Conservation (phyloP, 2,797 vertebrate species). For the Morelia viridis region DNA sequence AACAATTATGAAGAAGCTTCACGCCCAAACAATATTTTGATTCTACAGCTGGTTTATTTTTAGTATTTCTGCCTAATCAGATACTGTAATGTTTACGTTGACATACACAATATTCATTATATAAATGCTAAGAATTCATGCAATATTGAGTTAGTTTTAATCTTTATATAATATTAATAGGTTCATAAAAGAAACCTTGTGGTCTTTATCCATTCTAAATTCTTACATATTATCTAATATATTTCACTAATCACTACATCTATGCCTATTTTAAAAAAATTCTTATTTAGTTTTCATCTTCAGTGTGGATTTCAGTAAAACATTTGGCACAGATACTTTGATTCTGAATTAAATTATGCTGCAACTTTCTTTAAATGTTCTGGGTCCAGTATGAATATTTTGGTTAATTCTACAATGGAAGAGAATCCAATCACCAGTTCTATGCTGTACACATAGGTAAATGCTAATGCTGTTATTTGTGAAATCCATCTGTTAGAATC, state of each 20-base stretch:
- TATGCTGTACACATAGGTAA: background rate
- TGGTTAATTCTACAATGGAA: background rate
- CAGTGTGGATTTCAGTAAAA: background rate
- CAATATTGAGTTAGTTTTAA: background rate
- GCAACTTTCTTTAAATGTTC: background rate
- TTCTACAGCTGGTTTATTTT: slow-evolving; percentile 6
- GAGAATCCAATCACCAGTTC: background rate
- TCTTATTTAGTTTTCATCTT: background rate
- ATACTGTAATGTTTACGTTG: background rate
- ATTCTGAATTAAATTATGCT: background rate
- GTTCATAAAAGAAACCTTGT: background rate
- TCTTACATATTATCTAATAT: background rate
- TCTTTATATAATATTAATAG: background rate
- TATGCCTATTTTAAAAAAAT: background rate
- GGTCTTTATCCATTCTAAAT: background rate
- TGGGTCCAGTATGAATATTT: background rate
- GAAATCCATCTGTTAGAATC: background rate
- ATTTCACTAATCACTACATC: background rate
- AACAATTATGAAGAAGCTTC: background rate
- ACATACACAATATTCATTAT: background rate
- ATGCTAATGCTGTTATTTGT: background rate
- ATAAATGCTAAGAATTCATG: background rate
- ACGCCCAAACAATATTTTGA: background rate
- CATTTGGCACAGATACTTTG: background rate
- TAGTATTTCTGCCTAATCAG: background rate